A percentile compares a stretch with the other conserved stretches of the same genome.
phyloP scores from a whole-genome alignment of 2,113 vertebrate species.

The Scophthalmus maximus region DNA sequence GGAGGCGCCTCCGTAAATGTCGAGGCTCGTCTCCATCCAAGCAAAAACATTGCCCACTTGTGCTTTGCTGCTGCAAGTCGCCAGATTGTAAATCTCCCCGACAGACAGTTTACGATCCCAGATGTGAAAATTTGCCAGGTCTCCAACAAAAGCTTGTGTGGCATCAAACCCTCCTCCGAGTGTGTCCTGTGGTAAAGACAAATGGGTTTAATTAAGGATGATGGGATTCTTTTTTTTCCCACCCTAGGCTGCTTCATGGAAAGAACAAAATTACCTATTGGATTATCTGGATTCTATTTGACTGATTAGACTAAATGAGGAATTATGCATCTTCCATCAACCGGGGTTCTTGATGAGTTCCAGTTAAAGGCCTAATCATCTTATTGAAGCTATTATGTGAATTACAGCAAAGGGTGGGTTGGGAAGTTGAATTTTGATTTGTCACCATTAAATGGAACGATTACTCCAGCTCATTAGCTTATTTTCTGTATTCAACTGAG shows the following conservation, averaged over 20 bases:
- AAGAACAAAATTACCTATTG: constrained; percentile 5
- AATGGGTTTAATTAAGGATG: constrained; percentile 46
- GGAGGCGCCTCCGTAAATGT: constrained; percentile 94
- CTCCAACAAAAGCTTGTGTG: constrained; percentile 97
- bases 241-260: background rate
- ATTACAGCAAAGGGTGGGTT: background rate
- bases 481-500: background rate
- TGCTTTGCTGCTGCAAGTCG: constrained; percentile 95
- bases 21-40: constrained; percentile 93
- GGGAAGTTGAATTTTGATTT: background rate
- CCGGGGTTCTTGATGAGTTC: constrained; percentile 23
- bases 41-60: constrained; percentile 94
- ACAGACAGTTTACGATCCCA: constrained; percentile 96
- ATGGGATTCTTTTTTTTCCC: background rate
- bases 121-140: constrained; percentile 97
- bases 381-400: constrained; percentile 2
- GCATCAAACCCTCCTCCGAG: constrained; percentile 96
- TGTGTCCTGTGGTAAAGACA: constrained; percentile 86
- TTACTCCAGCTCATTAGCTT: background rate
- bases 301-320: constrained; percentile 16
- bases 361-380: constrained; percentile 31
- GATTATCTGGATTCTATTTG: constrained; percentile 23
- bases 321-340: constrained; percentile 8
- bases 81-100: constrained; percentile 93
- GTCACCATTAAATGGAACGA: constrained; percentile 6